Evolutionary conservation across 2,797 vertebrate species (phyloP).

Genomic region (Loris lydekkerianus): DNA sequence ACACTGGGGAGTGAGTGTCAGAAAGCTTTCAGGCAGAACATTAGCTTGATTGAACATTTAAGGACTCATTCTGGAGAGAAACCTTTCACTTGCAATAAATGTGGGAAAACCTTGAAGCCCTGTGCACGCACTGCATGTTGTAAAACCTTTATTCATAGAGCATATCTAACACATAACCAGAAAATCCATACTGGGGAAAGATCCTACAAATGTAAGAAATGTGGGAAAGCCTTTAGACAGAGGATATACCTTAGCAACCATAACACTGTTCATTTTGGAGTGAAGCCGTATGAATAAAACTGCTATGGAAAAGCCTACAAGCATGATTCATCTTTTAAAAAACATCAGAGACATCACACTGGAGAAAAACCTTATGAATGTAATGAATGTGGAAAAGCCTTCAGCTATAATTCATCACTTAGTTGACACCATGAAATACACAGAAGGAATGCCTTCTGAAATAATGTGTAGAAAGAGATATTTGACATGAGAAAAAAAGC

Average conservation of each 20-base stretch:
- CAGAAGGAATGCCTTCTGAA: slow-evolving; percentile 66
- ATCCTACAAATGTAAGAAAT: slow-evolving; percentile 79
- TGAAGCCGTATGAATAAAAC: slow-evolving; percentile 77
- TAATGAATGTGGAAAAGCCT: slow-evolving; percentile 83
- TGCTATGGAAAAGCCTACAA: slow-evolving; percentile 82
- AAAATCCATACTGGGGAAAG: slow-evolving; percentile 82
- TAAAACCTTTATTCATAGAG: slow-evolving; percentile 82
- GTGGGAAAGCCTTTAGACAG: slow-evolving; percentile 74
- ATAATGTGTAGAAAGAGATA: slow-evolving; percentile 38
- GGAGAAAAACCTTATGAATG: slow-evolving; percentile 84
- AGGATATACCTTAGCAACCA: slow-evolving; percentile 83
- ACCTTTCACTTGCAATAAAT: slow-evolving; percentile 79
- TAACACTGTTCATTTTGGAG: slow-evolving; percentile 81
- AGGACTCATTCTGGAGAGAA: slow-evolving; percentile 83
- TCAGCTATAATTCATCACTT: slow-evolving; percentile 83
- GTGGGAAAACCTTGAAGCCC: slow-evolving; percentile 83
- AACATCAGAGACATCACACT: slow-evolving; percentile 82
- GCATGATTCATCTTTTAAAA: slow-evolving; percentile 83
- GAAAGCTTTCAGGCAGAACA: slow-evolving; percentile 86
- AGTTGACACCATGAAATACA: slow-evolving; percentile 82
- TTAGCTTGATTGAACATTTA: slow-evolving; percentile 80
- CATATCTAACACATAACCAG: slow-evolving; percentile 79
- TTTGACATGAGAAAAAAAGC: background rate
- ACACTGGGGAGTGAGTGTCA: slow-evolving; percentile 77
- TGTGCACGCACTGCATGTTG: slow-evolving; percentile 76